A percentile compares a stretch with the other conserved stretches of the same genome.
Conservation (phyloP, 2,797 vertebrate genomes). For the Rhinatrema bivittatum region DNA sequence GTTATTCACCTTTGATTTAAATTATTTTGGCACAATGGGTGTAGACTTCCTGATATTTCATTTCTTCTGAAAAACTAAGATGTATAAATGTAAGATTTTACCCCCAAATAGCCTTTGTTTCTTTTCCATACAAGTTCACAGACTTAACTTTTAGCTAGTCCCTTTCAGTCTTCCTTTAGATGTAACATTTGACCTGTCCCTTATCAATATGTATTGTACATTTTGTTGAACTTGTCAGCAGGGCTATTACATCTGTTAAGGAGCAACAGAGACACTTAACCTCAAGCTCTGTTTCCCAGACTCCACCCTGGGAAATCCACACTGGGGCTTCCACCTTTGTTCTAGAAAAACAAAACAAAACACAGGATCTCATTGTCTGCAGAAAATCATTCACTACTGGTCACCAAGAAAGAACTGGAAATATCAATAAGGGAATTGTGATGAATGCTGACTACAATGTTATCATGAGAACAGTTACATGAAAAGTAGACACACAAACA, state of each 20-base stretch:
- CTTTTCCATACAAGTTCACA: slow-evolving; percentile 29
- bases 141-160: slow-evolving; percentile 27
- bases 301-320: slow-evolving; percentile 29
- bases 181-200: slow-evolving; percentile 41
- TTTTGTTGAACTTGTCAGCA: slow-evolving; percentile 46
- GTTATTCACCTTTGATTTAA: background rate
- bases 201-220: slow-evolving; percentile 51
- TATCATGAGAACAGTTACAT: slow-evolving; percentile 16
- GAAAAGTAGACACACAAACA: slow-evolving; percentile 19
- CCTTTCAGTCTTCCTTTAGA: slow-evolving; percentile 39
- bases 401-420: slow-evolving; percentile 16
- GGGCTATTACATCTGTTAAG: slow-evolving; percentile 32
- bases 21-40: slow-evolving; percentile 7
- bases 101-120: slow-evolving; percentile 23
- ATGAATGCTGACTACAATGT: slow-evolving; percentile 3
- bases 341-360: slow-evolving; percentile 6
- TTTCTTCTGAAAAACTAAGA: slow-evolving; percentile 11
- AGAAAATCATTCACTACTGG: slow-evolving; percentile 32
- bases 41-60: background rate
- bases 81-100: slow-evolving; percentile 9
- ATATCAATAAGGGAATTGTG: background rate
- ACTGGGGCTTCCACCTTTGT: slow-evolving; percentile 32
- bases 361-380: slow-evolving; percentile 27
- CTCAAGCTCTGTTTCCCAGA: slow-evolving; percentile 45
- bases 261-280: slow-evolving; percentile 54